phyloP scores from a whole-genome alignment of 2,113 vertebrate genomes.

The Saguinus midas region DNA sequence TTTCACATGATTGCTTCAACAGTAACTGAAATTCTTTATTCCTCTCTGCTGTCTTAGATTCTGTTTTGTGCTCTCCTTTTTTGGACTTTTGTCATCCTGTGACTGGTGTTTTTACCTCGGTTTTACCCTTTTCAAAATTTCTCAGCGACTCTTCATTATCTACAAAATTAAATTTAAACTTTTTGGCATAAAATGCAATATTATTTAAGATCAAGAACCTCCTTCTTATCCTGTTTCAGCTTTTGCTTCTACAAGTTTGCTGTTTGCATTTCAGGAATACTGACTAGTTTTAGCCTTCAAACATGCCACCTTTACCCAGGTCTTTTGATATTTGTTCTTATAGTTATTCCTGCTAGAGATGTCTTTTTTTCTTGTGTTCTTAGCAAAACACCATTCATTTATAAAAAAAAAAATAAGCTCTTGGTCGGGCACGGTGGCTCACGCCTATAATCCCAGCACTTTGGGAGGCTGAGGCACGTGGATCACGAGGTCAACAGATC shows the following conservation, averaged over 20 bases:
- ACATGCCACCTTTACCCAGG: not conserved
- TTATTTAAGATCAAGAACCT: not conserved
- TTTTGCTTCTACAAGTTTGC: not conserved
- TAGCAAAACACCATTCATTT: not conserved
- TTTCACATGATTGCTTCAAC: not conserved
- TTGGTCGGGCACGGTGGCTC: too few species aligned
- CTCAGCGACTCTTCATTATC: not conserved
- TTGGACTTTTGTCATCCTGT: not conserved
- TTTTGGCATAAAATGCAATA: not conserved
- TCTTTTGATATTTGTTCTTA: not conserved
- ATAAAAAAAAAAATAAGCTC: not conserved
- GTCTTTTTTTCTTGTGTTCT: not conserved
- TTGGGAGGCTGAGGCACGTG: too few species aligned
- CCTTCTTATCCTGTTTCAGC: not conserved
- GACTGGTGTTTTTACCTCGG: not conserved
- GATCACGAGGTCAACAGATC: too few species aligned
- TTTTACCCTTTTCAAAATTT: not conserved
- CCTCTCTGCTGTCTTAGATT: not conserved
- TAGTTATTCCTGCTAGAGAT: not conserved
- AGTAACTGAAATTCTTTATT: not conserved
- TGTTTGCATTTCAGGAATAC: not conserved
- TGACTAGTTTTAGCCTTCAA: not conserved
- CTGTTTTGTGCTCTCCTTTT: not conserved
- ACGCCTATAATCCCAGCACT: too few species aligned
- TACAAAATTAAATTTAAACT: conserved; percentile 7